Base-by-base conservation (phyloP, 2,888 invertebrate species). In the Andrena dorsata region DNA sequence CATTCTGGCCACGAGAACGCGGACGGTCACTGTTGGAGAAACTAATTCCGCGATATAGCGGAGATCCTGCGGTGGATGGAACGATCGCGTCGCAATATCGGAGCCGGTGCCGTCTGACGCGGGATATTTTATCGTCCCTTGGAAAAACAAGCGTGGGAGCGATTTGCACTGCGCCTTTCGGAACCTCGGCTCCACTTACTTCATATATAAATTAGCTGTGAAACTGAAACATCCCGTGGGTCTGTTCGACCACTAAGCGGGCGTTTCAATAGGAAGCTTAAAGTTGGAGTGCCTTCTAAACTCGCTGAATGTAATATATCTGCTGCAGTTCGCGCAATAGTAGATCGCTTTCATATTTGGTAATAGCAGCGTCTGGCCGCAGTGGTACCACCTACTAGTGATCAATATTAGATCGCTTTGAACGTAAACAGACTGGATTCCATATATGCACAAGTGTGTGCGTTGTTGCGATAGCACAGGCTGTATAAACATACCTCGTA, bases 21-120 rank as follows among this genome's bases (percentile, higher is more conserved):
- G 65, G 5, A 16, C 23, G 60, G 35, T 32, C 64, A 53, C 32
- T 49, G 74, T 61, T 71, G 74, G 76, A 68, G 66, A 85, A 85
- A 82, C 83, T 79, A 73, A 76, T 83, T 64, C 56, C 70, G 49
- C 73, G 82, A 60, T 28, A 56, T 26, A 30, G 51, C 49, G 26
- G 49, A 58, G 35, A 32, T 63, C 69, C 60, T 51, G 69, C 56
- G 56, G 70, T n/a, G 69, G 58, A 51, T 63, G 63, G 32, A 60
- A 60, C 61, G 71, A 76, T 74, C 73, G 65, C 60, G 68, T 58
- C 58, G 69, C 63, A 70, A 66, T 76, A 70, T 73, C 79, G 80
- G 47, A 65, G 60, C 30, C 70, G 28, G 53, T 23, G 26, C 23
- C 30, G 26, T 41, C 47, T 56, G 30, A 49, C 56, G 47, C 41